These are phyloP conservation scores for Hemibagrus guttatus DNA, from an alignment of 2,797 vertebrate species.

Conservation along the genomic window DNA sequence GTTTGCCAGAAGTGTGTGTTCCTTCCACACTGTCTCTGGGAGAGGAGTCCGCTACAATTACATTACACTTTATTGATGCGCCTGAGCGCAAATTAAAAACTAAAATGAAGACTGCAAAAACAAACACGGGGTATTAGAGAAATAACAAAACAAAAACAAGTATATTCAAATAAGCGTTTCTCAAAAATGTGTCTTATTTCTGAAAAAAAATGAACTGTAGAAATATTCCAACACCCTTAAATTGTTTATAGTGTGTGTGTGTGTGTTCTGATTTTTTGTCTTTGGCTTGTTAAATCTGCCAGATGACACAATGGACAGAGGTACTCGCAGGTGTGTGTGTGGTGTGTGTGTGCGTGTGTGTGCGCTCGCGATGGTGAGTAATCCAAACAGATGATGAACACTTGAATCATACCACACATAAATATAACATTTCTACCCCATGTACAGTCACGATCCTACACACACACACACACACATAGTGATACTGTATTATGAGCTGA, in stretches of 20 bases:
- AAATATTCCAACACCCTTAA: too few species aligned
- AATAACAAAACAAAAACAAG: too few species aligned
- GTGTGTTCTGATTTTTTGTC: not conserved
- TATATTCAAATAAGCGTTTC: too few species aligned
- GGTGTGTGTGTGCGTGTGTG: not conserved
- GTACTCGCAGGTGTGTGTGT: not conserved
- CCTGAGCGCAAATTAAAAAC: not conserved
- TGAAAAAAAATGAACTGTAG: not conserved
- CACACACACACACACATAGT: not conserved
- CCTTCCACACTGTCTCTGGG: conserved; percentile 2
- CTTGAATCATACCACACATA: not conserved
- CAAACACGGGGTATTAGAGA: not conserved
- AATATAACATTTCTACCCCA: not conserved
- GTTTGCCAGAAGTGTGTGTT: conserved; percentile 13
- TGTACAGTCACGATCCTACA: not conserved
- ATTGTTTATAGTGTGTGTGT: too few species aligned
- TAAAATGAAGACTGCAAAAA: not conserved
- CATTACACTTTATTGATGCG: not conserved
- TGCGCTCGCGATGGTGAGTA: not conserved
- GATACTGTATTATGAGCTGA: not conserved
- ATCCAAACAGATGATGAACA: conserved; percentile 1
- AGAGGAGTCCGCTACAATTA: not conserved
- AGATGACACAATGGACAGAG: not conserved
- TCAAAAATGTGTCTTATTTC: not conserved
- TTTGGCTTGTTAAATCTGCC: not conserved